Base-by-base conservation (phyloP, 2,113 vertebrate genomes). In the Tretioscincus oriximinensis region DNA sequence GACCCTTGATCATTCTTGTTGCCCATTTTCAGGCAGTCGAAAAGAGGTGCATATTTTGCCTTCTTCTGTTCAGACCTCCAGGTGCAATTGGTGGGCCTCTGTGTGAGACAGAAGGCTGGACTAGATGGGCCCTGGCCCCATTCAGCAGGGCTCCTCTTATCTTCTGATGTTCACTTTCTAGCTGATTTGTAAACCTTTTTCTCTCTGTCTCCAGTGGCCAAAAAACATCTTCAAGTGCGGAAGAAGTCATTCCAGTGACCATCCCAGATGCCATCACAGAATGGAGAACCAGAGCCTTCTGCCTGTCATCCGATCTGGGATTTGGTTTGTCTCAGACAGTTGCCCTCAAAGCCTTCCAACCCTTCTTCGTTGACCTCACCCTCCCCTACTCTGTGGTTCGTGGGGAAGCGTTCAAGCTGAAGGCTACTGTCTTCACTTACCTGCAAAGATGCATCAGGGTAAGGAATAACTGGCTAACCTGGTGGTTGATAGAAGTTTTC, bases 351-450 rank as follows among this genome's bases (percentile, higher is more conserved):
- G 94, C 94, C 86, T 97, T 97, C 94, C 96, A 98, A 92, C 97
- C 97, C 1, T 98, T 99, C 95, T 99, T 99, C 81, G 90, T 99
- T 0, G 96, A 97, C 71, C 95, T 97, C 84, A 97, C 93, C 0
- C 24, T 99, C 85, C 98, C 98, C 31, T 98, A 98, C 92, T 98
- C 97, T 29, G 95, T 97, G 67, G 89, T 98, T 85, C 94, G 96
- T 1, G 97, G 97, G 20, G 98, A 99, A 85, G 78, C 81, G 76
- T 98, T 98, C 91, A 91, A 84, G 0, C 94, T 99, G 84, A 98
- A 96, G 85, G 97, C 96, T 66, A 97, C 96, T 0, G 85, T 96
- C 61, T 94, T 98, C 89, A 98, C 94, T 93, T 98, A 97, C 91
- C 90, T 97, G 82, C 61, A 88, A 0, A 80, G 88, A 49, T 98